Conservation (phyloP, 2,888 invertebrate genomes). For the Hybos culiciformis region DNA sequence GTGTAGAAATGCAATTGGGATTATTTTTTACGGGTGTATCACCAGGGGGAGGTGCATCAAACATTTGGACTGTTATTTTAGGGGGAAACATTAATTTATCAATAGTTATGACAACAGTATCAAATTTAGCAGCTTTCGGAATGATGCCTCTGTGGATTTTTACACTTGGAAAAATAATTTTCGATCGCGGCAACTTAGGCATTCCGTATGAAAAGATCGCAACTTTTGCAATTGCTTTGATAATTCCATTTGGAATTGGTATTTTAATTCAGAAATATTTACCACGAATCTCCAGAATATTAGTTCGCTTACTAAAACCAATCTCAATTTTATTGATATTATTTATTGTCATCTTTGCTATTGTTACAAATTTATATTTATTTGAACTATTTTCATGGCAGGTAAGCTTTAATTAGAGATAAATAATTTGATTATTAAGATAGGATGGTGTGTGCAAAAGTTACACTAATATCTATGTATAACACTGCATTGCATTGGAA, state of each 20-base stretch:
- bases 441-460: too few relatives aligned
- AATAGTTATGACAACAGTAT: conserved; percentile 87
- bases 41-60: conserved; percentile 91
- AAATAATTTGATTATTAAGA: conserved; percentile 1
- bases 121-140: conserved; percentile 79
- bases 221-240: conserved; percentile 55
- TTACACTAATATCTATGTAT: too few relatives aligned
- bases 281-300: conserved; percentile 51
- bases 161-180: conserved; percentile 66
- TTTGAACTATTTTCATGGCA: conserved; percentile 79
- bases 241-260: conserved; percentile 60
- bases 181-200: conserved; percentile 51
- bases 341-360: conserved; percentile 75
- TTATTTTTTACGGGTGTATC: conserved; percentile 82
- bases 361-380: conserved; percentile 77
- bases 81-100: conserved; percentile 88
- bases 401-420: conserved; percentile 43
- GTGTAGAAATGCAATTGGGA: conserved; percentile 61
- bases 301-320: conserved; percentile 72
- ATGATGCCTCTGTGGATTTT: conserved; percentile 88
- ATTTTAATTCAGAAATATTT: conserved; percentile 50
- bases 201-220: conserved; percentile 71
- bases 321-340: conserved; percentile 65
- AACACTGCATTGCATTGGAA: too few relatives aligned
- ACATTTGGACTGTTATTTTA: conserved; percentile 87